Conservation (phyloP, 2,113 vertebrate species). For the Oenanthe melanoleuca region DNA sequence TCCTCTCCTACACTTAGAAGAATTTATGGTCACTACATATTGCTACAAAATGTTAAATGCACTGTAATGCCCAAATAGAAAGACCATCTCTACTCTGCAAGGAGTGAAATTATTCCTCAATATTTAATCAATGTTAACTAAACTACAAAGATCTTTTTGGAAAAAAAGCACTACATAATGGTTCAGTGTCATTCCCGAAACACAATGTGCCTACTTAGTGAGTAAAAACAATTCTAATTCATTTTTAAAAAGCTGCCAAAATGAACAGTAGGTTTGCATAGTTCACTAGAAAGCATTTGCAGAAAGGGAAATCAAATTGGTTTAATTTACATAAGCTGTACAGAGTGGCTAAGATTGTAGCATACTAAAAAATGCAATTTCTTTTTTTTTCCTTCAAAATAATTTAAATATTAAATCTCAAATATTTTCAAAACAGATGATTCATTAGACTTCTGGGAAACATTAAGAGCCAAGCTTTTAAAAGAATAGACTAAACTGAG, state of each 20-base stretch:
- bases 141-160: background rate
- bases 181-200: background rate
- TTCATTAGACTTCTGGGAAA: background rate
- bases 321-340: background rate
- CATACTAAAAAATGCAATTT: background rate
- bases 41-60: background rate
- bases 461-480: background rate
- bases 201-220: background rate
- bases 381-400: background rate
- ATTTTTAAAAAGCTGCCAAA: background rate
- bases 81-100: background rate
- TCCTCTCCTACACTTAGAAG: background rate
- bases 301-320: background rate
- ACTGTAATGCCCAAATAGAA: background rate
- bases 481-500: background rate
- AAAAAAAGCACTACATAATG: background rate
- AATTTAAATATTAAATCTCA: background rate
- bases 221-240: background rate
- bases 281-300: background rate
- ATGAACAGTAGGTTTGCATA: background rate
- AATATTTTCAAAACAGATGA: slow-evolving; percentile 21
- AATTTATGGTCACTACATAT: background rate
- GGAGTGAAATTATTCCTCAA: background rate
- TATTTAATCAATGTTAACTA: background rate
- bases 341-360: background rate